Base-by-base conservation (phyloP, 2,113 vertebrate genomes). In the Zapornia atra region DNA sequence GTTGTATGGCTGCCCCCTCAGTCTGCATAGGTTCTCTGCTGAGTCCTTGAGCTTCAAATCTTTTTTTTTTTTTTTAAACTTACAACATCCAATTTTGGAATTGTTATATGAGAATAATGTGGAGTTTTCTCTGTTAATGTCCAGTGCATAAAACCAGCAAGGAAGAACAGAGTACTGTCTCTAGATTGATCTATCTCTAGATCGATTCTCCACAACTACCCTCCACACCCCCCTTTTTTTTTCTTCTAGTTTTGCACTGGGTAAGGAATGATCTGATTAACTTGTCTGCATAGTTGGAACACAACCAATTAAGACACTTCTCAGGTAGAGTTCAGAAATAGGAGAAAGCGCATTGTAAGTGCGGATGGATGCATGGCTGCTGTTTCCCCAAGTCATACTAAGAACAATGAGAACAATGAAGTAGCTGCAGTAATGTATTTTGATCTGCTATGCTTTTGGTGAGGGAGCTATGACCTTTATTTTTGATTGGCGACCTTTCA, bases 201-300 rank as follows among this genome's bases (percentile, higher is more conserved):
- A 61, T 56, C 28, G 29, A 33, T 9, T 8, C 4, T 9, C 5
- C 0, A 2, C 10, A 22, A 22, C 48, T 22, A 48, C 48, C 10
- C 4, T 7, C 5, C 0, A 1, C 9, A 10, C 4, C 4, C 3
- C 2, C 1, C 4, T 6, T 10, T 5, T 3, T 46, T 18, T 51
- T 46, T 18, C 4, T 82, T 53, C 7, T 70, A 7, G 15, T 81
- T 93, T 86, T 88, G 5, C 57, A 7, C 12, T 54, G 75, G 4
- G 4, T 59, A 34, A 50, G 36, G 77, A 91, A 54, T 60, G 9
- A 56, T 63, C 9, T 64, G 36, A 56, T 56, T 34, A 48, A 56
- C 7, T 76, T 93, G 34, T 51, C 38, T 85, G 8, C 77, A 16
- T 60, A 18, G n/a, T 73, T 95, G 46, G 28, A 92, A 34, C 20